These are phyloP conservation scores for Parnassius apollo DNA, from an alignment of 2,888 invertebrate species.

Conservation along the genomic window DNA sequence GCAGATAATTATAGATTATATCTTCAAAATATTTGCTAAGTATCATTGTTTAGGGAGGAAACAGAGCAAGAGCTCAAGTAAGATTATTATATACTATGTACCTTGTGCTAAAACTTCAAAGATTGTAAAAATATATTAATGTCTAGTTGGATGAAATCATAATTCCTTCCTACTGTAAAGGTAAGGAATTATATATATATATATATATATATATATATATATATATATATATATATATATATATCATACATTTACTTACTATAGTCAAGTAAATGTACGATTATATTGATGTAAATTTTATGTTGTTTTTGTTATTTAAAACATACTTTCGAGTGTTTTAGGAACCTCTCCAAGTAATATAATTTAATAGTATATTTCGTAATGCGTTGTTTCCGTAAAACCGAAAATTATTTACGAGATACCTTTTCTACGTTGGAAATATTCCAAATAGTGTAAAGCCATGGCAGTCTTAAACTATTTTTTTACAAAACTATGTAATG, in stretches of 20 bases:
- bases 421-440: conserved; percentile 16
- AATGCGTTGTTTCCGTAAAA: conserved; percentile 2
- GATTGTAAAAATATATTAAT: background rate
- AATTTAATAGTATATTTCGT: background rate
- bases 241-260: too few relatives aligned
- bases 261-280: background rate
- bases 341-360: conserved; percentile 19
- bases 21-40: too few relatives aligned
- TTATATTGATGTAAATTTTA: background rate
- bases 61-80: background rate
- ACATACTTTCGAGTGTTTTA: conserved; percentile 4
- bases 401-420: background rate
- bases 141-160: background rate
- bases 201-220: too few relatives aligned
- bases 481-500: background rate
- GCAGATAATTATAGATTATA: too few relatives aligned
- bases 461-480: too few relatives aligned
- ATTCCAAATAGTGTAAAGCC: conserved; percentile 8
- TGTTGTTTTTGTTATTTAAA: too few relatives aligned
- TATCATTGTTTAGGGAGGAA: background rate
- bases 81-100: background rate
- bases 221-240: too few relatives aligned
- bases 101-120: background rate
- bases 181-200: too few relatives aligned
- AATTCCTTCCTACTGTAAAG: background rate